Evolutionary conservation across 2,888 invertebrate genomes (phyloP), one percentile per base, ranked within the genome.

Genomic region (Bembecia ichneumoniformis): DNA sequence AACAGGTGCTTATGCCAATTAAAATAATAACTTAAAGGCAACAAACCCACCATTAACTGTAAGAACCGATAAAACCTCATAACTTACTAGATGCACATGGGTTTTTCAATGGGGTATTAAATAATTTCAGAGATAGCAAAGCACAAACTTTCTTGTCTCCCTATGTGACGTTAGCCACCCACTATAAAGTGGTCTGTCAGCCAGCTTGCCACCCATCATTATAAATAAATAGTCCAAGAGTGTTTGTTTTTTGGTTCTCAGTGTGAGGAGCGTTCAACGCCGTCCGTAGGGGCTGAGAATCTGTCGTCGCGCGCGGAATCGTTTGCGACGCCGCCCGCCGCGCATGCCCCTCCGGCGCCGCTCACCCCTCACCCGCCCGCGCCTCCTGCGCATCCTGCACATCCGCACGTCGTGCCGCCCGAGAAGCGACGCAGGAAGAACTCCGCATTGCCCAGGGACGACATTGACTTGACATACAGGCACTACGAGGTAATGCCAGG

Each of bases 351-450:
- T 63, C 54, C 54, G 5, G 48, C 52, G 43, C 52, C 54, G 15
- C 47, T 49, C 45, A 36, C 47, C 44, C 49, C 53, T 36, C 53
- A 49, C 20, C 71, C 77, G 52, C 53, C 52, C 57, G 55, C 55
- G 54, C 52, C 53, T 68, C 63, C 58, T 64, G 57, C 57, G 59
- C 64, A 48, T 66, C 58, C 55, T 59, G 59, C 54, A 53, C 64
- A 56, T 68, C 63, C 49, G 59, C 63, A 49, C 55, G 47, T 60
- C 44, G 56, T 70, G 53, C 77, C 77, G 40, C 77, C 74, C 0
- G 84, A 84, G 68, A 86, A 86, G 62, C 65, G 83, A 48, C 82
- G 84, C 65, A 75, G 87, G 67, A 86, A 86, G 75, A 87, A 84
- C 73, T 84, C 86, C 28, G 55, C 76, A 1, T 64, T 80, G 58